Conservation (phyloP, 2,797 vertebrate genomes). For the Geotria australis region DNA sequence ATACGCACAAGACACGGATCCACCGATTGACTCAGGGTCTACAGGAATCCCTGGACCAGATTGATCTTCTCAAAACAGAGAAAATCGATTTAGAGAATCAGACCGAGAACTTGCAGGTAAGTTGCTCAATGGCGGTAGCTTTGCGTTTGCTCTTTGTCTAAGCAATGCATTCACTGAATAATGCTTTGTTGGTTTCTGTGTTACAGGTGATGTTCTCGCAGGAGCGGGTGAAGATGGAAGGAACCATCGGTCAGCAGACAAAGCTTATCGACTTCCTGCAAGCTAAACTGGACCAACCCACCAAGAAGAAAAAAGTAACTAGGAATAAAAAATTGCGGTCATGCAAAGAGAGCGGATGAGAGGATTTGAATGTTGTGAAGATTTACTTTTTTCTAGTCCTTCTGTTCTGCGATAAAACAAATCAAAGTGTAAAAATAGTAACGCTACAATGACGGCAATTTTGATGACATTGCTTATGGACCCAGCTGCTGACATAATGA, state of each 20-base stretch:
- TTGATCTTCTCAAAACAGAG: conserved; percentile 86
- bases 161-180: too few species aligned
- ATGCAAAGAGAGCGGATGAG: too few species aligned
- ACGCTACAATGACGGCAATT: too few species aligned
- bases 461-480: too few species aligned
- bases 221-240: conserved; percentile 97
- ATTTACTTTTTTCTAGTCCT: too few species aligned
- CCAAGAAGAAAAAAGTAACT: conserved; percentile 94
- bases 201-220: conserved; percentile 81
- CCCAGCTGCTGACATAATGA: too few species aligned
- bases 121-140: neutral
- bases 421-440: too few species aligned
- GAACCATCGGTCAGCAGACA: conserved; percentile 92
- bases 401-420: too few species aligned
- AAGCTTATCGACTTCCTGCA: conserved; percentile 96
- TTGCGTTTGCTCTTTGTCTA: too few species aligned
- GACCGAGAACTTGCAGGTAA: conserved; percentile 34
- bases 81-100: conserved; percentile 77
- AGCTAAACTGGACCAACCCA: conserved; percentile 95
- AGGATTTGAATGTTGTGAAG: too few species aligned
- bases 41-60: conserved; percentile 76
- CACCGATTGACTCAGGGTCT: conserved; percentile 86
- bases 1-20: conserved; percentile 88
- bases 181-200: conserved; percentile 3
- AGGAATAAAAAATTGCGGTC: neutral